A percentile compares a stretch with the other conserved stretches of the same genome.
Conservation (phyloP, 2,797 vertebrate species). For the Stomatorhinus walkeri region DNA sequence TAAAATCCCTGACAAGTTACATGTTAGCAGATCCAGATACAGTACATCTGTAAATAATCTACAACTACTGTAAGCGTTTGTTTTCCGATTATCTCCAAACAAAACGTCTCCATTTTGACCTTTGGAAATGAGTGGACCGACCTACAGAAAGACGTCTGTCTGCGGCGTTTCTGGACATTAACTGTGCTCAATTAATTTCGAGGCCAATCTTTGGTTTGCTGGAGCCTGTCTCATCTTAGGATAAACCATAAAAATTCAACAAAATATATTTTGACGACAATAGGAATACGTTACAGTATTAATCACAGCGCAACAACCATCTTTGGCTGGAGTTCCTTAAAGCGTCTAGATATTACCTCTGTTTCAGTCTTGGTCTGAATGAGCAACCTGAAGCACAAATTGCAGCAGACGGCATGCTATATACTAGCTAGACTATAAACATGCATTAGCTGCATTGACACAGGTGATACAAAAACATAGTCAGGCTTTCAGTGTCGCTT, state of each 20-base stretch:
- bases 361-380: slow-evolving; percentile 23
- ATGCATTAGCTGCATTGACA: slow-evolving; percentile 58
- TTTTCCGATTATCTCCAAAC: slow-evolving; percentile 48
- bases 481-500: background rate
- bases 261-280: slow-evolving; percentile 30
- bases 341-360: slow-evolving; percentile 42
- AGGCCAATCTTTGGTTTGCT: slow-evolving; percentile 98
- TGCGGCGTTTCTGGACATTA: slow-evolving; percentile 44
- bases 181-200: slow-evolving; percentile 65
- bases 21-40: slow-evolving; percentile 68
- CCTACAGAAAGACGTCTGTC: slow-evolving; percentile 28
- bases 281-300: slow-evolving; percentile 48
- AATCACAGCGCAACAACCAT: slow-evolving; percentile 68
- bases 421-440: slow-evolving; percentile 72
- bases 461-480: slow-evolving; percentile 38
- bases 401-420: slow-evolving; percentile 58
- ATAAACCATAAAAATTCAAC: slow-evolving; percentile 31
- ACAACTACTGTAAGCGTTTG: slow-evolving; percentile 35
- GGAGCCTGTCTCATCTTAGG: slow-evolving; percentile 48
- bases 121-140: slow-evolving; percentile 61
- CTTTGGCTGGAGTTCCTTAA: slow-evolving; percentile 61
- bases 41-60: slow-evolving; percentile 49
- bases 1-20: slow-evolving; percentile 87
- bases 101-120: slow-evolving; percentile 75
- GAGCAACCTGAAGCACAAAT: slow-evolving; percentile 31